These are phyloP conservation scores for Micronycteris hirsuta DNA, from an alignment of 2,113 vertebrate species.

Conservation along the genomic window DNA sequence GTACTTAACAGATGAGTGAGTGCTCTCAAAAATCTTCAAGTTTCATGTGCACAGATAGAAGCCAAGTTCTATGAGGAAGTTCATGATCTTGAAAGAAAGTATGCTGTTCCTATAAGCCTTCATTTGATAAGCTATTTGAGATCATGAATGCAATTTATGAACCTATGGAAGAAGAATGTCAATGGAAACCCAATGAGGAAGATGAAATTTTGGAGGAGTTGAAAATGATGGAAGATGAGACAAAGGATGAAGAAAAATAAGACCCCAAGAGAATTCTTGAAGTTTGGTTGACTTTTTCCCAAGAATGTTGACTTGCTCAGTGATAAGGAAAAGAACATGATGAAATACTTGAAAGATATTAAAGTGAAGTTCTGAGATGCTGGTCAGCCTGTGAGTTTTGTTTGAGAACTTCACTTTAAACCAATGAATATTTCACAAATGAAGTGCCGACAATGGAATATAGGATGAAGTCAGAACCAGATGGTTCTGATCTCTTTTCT, in stretches of 20 bases:
- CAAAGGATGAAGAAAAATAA: conserved; percentile 99
- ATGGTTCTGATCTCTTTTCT: conserved; percentile 96
- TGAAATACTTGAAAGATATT: conserved; percentile 97
- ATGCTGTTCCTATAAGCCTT: conserved; percentile 96
- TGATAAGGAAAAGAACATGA: conserved; percentile 99
- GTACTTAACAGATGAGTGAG: conserved; percentile 98
- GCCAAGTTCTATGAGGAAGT: conserved; percentile 99
- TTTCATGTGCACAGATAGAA: conserved; percentile 98
- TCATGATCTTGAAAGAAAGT: conserved; percentile 98
- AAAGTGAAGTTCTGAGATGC: conserved; percentile 98
- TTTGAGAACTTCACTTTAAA: conserved; percentile 97
- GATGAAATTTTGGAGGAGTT: conserved; percentile 96
- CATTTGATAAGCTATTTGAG: conserved; percentile 98
- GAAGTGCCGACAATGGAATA: conserved; percentile 94
- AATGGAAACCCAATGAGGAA: conserved; percentile 95
- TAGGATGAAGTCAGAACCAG: conserved; percentile 97
- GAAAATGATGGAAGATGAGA: conserved; percentile 98
- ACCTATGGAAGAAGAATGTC: conserved; percentile 97
- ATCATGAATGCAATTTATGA: conserved; percentile 97
- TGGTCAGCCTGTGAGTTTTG: conserved; percentile 98
- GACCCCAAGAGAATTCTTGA: conserved; percentile 99
- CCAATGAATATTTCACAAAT: conserved; percentile 98
- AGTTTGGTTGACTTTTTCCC: conserved; percentile 96
- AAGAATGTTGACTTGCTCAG: conserved; percentile 99
- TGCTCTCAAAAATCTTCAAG: conserved; percentile 98